Evolutionary conservation across 2,888 invertebrate genomes (phyloP).

Genomic region (Brachyopa scutellaris): DNA sequence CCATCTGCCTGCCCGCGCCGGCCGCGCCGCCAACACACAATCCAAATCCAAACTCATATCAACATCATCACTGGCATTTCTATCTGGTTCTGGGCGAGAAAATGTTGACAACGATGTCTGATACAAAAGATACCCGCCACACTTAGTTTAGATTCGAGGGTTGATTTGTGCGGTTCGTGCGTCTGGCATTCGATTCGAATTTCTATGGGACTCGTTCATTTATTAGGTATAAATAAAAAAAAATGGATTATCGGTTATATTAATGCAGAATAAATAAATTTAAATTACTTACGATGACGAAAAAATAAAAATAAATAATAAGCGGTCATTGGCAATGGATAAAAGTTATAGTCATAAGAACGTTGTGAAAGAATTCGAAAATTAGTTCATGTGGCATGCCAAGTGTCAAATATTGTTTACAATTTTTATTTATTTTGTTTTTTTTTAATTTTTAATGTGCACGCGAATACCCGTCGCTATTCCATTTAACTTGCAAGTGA

Average conservation of each 20-base stretch:
- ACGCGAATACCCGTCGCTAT: conserved; percentile 53
- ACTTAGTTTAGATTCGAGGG: conserved; percentile 68
- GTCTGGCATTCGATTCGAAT: conserved; percentile 21
- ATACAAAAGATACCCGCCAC: conserved; percentile 69
- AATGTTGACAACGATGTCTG: conserved; percentile 68
- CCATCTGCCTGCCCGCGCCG: conserved; percentile 57
- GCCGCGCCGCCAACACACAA: conserved; percentile 28
- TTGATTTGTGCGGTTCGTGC: conserved; percentile 64
- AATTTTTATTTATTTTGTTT: too few relatives aligned
- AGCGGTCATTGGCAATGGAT: conserved; percentile 18
- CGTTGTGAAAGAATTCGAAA: too few relatives aligned
- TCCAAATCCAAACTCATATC: too few relatives aligned
- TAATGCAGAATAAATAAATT: conserved; percentile 5
- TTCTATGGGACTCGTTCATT: conserved; percentile 34
- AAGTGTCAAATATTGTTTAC: background rate
- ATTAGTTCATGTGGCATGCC: background rate
- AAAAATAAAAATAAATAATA: conserved; percentile 7
- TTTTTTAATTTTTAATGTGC: too few relatives aligned
- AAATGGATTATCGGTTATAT: conserved; percentile 24
- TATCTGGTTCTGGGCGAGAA: conserved; percentile 73
- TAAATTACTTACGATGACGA: conserved; percentile 15
- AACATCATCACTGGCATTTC: conserved; percentile 58
- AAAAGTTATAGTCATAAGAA: too few relatives aligned
- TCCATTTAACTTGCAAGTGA: conserved; percentile 6
- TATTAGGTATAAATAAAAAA: background rate